phyloP scores from a whole-genome alignment of 2,797 vertebrate genomes.

The Gouania willdenowi region DNA sequence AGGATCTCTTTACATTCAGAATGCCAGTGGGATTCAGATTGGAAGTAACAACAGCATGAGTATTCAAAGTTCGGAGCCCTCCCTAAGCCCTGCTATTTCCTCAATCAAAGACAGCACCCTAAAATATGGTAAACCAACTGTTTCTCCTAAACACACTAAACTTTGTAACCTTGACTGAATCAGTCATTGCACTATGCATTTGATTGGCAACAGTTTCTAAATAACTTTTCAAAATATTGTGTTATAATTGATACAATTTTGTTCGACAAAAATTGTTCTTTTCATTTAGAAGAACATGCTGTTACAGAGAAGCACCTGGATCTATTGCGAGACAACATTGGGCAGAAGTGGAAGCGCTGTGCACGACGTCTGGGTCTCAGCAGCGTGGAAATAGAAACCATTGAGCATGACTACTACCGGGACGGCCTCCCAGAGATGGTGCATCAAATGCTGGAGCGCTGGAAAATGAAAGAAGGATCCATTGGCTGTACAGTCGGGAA shows the following conservation, averaged over 20 bases:
- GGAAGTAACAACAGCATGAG: constrained; percentile 83
- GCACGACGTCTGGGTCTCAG: constrained; percentile 83
- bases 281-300: constrained; percentile 45
- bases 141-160: not conserved
- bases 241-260: too few relatives aligned
- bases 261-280: not conserved
- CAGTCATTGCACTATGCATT: too few relatives aligned
- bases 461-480: constrained; percentile 88
- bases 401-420: constrained; percentile 84
- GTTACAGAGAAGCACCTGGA: constrained; percentile 81
- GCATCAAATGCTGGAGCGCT: constrained; percentile 88
- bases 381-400: constrained; percentile 84
- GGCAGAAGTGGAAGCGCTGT: constrained; percentile 83
- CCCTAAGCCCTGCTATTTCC: not conserved
- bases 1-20: constrained; percentile 70
- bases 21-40: constrained; percentile 85
- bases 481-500: constrained; percentile 85
- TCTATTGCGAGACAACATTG: constrained; percentile 82
- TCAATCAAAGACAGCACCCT: constrained; percentile 57
- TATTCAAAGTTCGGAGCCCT: constrained; percentile 48
- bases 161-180: too few relatives aligned
- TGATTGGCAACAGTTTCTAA: too few relatives aligned
- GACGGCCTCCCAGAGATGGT: constrained; percentile 93
- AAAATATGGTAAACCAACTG: constrained; percentile 62
- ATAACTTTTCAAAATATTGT: too few relatives aligned